Evolutionary conservation across 2,888 invertebrate genomes (phyloP).

Genomic region (Eustalomyia histrio): DNA sequence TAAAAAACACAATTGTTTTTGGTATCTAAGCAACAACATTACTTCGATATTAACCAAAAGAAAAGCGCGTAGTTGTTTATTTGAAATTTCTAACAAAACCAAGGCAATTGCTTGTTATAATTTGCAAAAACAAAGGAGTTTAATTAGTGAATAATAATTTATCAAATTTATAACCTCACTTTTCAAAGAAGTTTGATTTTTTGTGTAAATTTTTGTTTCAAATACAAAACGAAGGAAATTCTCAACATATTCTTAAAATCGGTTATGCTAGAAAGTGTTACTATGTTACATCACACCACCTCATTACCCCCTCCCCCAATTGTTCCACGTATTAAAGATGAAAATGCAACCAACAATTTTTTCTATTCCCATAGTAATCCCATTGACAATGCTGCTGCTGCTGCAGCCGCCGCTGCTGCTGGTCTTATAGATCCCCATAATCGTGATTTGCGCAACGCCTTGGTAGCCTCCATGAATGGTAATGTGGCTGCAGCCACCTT

Average conservation of each 20-base stretch:
- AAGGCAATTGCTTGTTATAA: conserved; percentile 8
- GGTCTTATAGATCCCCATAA: conserved; percentile 77
- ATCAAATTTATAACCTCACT: conserved; percentile 39
- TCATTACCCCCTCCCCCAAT: conserved; percentile 65
- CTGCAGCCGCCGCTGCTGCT: conserved; percentile 76
- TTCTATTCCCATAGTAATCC: conserved; percentile 81
- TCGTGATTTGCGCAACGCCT: conserved; percentile 79
- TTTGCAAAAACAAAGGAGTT: not conserved
- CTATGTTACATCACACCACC: conserved; percentile 72
- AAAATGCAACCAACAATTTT: conserved; percentile 70
- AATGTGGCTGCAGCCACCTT: conserved; percentile 74
- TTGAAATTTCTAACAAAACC: conserved; percentile 61
- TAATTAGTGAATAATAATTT: not conserved
- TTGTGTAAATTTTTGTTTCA: not conserved
- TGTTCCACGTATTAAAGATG: conserved; percentile 67
- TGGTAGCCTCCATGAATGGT: conserved; percentile 80
- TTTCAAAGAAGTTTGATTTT: conserved; percentile 16
- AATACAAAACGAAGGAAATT: conserved; percentile 8
- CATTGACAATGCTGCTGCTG: conserved; percentile 79
- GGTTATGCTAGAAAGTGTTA: conserved; percentile 75
- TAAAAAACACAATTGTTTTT: conserved; percentile 23
- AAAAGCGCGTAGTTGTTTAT: conserved; percentile 60
- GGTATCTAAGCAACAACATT: conserved; percentile 50
- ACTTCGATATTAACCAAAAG: conserved; percentile 22
- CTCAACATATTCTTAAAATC: conserved; percentile 73